Conservation (phyloP, 2,797 vertebrate species). For the Acanthurus leucopareius region DNA sequence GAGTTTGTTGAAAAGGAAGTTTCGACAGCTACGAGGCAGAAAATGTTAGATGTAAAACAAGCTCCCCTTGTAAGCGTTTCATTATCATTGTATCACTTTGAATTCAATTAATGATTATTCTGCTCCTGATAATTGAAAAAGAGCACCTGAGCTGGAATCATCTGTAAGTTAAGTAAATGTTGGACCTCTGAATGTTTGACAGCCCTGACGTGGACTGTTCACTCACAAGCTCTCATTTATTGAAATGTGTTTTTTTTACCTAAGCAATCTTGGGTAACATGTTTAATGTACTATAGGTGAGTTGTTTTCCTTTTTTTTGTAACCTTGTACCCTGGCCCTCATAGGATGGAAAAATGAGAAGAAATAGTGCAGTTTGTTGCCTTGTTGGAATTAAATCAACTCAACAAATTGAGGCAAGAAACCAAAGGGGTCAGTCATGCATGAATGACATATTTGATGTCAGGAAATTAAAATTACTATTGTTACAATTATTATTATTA, state of each 20-base stretch:
- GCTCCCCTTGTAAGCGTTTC: conserved; percentile 9
- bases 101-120: conserved; percentile 34
- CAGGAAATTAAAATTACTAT: neutral
- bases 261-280: too few relatives aligned
- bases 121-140: conserved; percentile 4
- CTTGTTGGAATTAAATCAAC: too few relatives aligned
- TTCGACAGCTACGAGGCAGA: conserved; percentile 19
- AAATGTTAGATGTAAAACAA: conserved; percentile 62
- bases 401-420: too few relatives aligned
- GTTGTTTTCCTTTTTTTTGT: too few relatives aligned
- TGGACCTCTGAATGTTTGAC: neutral
- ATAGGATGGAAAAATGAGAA: too few relatives aligned
- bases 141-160: conserved; percentile 73
- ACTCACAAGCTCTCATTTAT: neutral
- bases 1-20: neutral
- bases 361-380: too few relatives aligned
- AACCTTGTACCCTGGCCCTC: too few relatives aligned
- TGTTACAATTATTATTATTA: too few relatives aligned
- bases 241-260: too few relatives aligned
- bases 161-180: neutral
- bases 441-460: neutral
- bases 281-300: too few relatives aligned
- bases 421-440: neutral
- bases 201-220: neutral
- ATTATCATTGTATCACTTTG: conserved; percentile 27